Evolutionary conservation across 1,140 invertebrate species (phyloP), one percentile per base, ranked within the genome.

Genomic region (Drosophila chauvacae): DNA sequence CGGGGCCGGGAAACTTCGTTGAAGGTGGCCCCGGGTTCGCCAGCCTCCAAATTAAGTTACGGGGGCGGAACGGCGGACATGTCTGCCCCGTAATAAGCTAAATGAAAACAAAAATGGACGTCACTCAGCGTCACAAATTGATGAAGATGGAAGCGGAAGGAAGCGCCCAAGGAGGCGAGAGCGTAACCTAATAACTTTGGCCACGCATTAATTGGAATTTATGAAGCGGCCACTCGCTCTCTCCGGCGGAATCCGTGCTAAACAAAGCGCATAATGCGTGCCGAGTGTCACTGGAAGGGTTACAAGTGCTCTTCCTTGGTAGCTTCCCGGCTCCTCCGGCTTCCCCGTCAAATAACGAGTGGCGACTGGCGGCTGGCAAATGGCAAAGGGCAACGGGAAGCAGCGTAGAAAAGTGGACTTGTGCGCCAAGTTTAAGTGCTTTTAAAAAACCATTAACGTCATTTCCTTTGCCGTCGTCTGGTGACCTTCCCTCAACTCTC

Each of bases 391-490:
- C 45, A 48, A 26, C 9, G 13, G 16, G 28, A 47, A 51, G 55
- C 28, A 51, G 44, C 35, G 39, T 26, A 51, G 28, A 71, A 56
- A 56, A 56, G 53, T 56, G 75, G 79, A 75, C 68, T 90, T 77
- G 82, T 81, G 69, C 65, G 81, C 69, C 77, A 75, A 88, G 80
- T 90, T 88, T 85, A 90, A 88, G 85, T 88, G 85, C 85, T 88
- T 88, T 88, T 88, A 90, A 90, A 88, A 88, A 90, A 88, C 85
- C 85, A 88, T 88, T 88, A 88, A 90, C 75, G 86, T 85, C 78
- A 79, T 90, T 90, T 90, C 81, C 85, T 72, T 30, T 42, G 37
- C 45, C 77, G 58, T 77, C 64, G 68, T 80, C 69, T 58, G 69
- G 28, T n/a, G 41, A 28, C 35, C 23, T 42, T 53, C 50, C 35